Conservation (phyloP, 2,113 vertebrate genomes). For the Leptodactylus fuscus region DNA sequence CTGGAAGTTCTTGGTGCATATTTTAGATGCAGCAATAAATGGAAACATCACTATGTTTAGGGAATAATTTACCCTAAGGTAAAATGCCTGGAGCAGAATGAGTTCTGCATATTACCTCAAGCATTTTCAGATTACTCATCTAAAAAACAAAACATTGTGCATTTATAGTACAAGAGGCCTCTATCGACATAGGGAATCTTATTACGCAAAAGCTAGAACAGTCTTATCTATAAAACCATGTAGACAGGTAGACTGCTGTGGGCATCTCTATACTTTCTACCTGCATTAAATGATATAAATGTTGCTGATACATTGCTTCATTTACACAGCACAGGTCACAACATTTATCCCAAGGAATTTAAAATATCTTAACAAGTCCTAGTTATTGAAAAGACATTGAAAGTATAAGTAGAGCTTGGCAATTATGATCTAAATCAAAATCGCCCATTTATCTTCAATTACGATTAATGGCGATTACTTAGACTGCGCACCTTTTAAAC, state of each 20-base stretch:
- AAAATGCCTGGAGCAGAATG: background rate
- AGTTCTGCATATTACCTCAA: background rate
- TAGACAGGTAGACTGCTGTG: background rate
- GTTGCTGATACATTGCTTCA: background rate
- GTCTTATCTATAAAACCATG: background rate
- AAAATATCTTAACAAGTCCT: no score
- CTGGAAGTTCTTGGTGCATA: background rate
- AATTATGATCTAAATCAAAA: no score
- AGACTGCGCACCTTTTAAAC: no score
- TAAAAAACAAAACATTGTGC: background rate
- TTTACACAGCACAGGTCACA: background rate
- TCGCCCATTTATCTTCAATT: no score
- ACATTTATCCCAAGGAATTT: background rate
- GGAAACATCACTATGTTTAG: background rate
- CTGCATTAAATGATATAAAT: background rate
- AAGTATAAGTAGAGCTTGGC: no score
- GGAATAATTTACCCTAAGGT: constrained; percentile 4
- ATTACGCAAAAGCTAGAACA: background rate
- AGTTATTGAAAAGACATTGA: no score
- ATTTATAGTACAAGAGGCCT: background rate
- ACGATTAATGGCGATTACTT: no score
- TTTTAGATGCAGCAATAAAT: constrained; percentile 15
- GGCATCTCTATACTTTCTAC: background rate
- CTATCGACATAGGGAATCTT: background rate
- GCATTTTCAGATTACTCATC: background rate